Base-by-base conservation (phyloP, 1,140 invertebrate species). In the Argopecten irradians region DNA sequence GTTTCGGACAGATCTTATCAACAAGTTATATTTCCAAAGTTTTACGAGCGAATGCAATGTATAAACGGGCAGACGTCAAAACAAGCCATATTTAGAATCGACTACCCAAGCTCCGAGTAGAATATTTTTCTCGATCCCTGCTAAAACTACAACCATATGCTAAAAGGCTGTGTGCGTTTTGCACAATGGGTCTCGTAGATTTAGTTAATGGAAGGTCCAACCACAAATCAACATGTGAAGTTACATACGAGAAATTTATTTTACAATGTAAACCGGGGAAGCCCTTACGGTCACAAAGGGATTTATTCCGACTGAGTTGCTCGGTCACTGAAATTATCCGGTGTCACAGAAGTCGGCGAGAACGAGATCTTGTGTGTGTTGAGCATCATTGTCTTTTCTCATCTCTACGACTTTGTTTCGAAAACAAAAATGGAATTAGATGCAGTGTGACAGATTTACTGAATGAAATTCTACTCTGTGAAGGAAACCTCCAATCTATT, bases 401-500 rank as follows among this genome's bases (percentile, higher is more conserved):
- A 43, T 82, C 89, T 19, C 71, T 92, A 8, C 84, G 91, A 84
- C 43, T 91, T n/a, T 85, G 89, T 55, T 92, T 87, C 84, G 88
- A 91, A 39, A 85, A 90, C 19, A 87, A 88, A 19, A 16, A 88
- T 7, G 82, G 33, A 46, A 36, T 87, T 41, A 87, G 84, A 83
- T 83, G 83, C 5, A 43, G 89, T 11, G 89, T 90, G 14, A 86
- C 85, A 71, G 82, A 89, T 82, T 83, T 92, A n/a, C 34, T 92
- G 0, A 71, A 55, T 28, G 91, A 92, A 90, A 90, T 92, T 34
- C 91, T 43, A 82, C 85, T 88, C 35, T 92, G 91, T 41, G 91
- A 92, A 85, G 89, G 90, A 28, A 89, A 87, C 34, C 89, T 92
- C n/a, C 84, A 91, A 46, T 46, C 91, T 91, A 92, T 92, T 89